A percentile compares a stretch with the other conserved stretches of the same genome.
Evolutionary conservation across 2,888 invertebrate genomes (phyloP).

Genomic region (Liopterus haemorrhoidalis): DNA sequence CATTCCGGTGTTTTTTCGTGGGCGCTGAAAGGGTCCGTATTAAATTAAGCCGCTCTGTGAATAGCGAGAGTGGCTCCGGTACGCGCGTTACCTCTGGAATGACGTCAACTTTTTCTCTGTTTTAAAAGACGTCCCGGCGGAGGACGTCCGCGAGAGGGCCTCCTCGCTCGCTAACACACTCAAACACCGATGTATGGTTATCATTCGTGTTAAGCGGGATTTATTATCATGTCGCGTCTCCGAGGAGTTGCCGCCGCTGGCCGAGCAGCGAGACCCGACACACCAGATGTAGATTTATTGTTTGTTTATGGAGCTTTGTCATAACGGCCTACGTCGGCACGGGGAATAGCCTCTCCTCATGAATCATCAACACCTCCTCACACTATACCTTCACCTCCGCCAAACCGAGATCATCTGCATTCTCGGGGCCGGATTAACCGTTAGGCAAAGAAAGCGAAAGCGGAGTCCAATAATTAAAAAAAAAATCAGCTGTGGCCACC

Average conservation of each 20-base stretch:
- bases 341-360: too few relatives aligned
- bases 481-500: too few relatives aligned
- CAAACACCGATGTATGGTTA: slow-evolving; percentile 19
- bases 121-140: slow-evolving; percentile 20
- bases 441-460: too few relatives aligned
- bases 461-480: too few relatives aligned
- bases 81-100: slow-evolving; percentile 11
- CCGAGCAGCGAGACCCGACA: neutral
- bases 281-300: slow-evolving; percentile 22
- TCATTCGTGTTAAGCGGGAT: slow-evolving; percentile 23
- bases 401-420: too few relatives aligned
- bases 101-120: slow-evolving; percentile 22
- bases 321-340: too few relatives aligned
- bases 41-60: neutral
- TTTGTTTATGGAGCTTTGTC: slow-evolving; percentile 24
- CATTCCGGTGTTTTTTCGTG: slow-evolving; percentile 1
- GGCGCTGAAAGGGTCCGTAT: neutral
- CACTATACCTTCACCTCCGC: too few relatives aligned
- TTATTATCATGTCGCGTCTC: slow-evolving; percentile 24
- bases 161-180: too few relatives aligned
- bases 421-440: too few relatives aligned
- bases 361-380: too few relatives aligned
- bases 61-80: neutral
- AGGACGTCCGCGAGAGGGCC: slow-evolving; percentile 4
- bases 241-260: slow-evolving; percentile 5